These are phyloP conservation scores for Digitonthophagus gazella DNA, from an alignment of 2,888 invertebrate genomes.

Conservation along the genomic window DNA sequence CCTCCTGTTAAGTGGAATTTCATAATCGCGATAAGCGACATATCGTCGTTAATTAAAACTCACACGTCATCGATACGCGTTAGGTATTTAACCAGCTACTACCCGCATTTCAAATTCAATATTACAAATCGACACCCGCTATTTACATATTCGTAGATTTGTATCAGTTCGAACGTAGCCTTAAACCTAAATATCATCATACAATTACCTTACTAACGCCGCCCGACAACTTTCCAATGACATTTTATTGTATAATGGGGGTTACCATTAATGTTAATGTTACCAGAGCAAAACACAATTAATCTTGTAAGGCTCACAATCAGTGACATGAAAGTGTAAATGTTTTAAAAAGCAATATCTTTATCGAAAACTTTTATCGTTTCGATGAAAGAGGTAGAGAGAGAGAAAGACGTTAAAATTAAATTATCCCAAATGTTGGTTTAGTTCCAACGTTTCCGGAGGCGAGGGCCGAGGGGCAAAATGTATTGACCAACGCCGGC, in stretches of 20 bases:
- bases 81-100: background rate
- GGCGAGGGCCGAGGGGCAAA: conserved; percentile 19
- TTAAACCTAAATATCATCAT: background rate
- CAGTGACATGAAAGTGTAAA: too few relatives aligned
- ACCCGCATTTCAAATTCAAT: background rate
- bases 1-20: background rate
- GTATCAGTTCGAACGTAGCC: background rate
- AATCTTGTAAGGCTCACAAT: too few relatives aligned
- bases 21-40: background rate
- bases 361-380: too few relatives aligned
- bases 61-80: background rate
- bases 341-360: too few relatives aligned
- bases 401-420: conserved; percentile 24
- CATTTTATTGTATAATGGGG: background rate
- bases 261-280: too few relatives aligned
- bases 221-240: background rate
- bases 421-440: conserved; percentile 31
- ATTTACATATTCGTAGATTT: background rate
- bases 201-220: background rate
- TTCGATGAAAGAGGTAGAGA: too few relatives aligned
- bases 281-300: too few relatives aligned
- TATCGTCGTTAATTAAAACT: background rate
- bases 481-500: conserved; percentile 32
- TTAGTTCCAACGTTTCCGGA: conserved; percentile 25
- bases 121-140: background rate